phyloP scores from a whole-genome alignment of 2,888 invertebrate genomes.

The Zygaena filipendulae region DNA sequence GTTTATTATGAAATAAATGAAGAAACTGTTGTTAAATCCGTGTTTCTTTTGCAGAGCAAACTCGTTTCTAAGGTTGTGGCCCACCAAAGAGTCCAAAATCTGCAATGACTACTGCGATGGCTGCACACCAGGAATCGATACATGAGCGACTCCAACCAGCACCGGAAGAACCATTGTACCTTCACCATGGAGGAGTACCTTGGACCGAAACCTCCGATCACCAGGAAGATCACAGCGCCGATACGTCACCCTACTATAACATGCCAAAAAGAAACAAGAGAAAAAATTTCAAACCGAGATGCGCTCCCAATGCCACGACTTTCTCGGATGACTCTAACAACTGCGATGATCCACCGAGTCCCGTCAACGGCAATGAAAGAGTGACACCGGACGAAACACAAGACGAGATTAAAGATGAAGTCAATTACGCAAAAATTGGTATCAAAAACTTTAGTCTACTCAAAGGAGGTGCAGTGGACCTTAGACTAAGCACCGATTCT shows the following conservation, averaged over 20 bases:
- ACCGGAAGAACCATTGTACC: slow-evolving; percentile 50
- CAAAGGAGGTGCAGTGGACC: slow-evolving; percentile 59
- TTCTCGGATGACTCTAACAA: slow-evolving; percentile 62
- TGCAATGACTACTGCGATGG: slow-evolving; percentile 71
- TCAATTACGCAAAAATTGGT: slow-evolving; percentile 49
- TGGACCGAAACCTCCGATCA: slow-evolving; percentile 55
- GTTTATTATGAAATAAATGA: slow-evolving; percentile 41
- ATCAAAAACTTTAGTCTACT: slow-evolving; percentile 61
- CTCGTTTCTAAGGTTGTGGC: slow-evolving; percentile 41
- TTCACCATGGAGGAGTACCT: slow-evolving; percentile 62
- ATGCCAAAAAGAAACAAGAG: slow-evolving; percentile 78
- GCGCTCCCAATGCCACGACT: slow-evolving; percentile 68
- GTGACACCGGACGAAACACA: slow-evolving; percentile 35
- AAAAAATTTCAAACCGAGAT: slow-evolving; percentile 83
- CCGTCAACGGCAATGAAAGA: slow-evolving; percentile 50
- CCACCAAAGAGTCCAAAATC: slow-evolving; percentile 43
- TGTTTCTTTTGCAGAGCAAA: slow-evolving; percentile 38
- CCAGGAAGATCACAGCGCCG: slow-evolving; percentile 47
- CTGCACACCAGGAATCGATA: slow-evolving; percentile 64
- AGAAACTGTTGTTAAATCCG: slow-evolving; percentile 10
- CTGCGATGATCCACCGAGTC: slow-evolving; percentile 37
- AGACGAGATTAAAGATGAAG: slow-evolving; percentile 38
- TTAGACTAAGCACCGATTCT: slow-evolving; percentile 60
- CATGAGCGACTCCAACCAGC: slow-evolving; percentile 61
- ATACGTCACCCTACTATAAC: slow-evolving; percentile 56